phyloP scores from a whole-genome alignment of 2,888 invertebrate genomes.

The Xylophagus ater region DNA sequence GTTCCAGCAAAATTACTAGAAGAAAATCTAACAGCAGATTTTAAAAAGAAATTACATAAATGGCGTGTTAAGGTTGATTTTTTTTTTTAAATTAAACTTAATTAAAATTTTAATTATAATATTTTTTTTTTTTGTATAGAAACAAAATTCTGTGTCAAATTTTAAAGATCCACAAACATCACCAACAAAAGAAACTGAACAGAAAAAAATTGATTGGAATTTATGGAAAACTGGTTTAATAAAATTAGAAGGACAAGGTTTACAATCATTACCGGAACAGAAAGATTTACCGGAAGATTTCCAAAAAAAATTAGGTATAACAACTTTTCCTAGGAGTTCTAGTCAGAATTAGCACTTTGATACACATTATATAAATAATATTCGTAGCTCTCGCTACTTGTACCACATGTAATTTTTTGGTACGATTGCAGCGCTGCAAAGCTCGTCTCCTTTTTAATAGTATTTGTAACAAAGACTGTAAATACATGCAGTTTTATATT shows the following conservation, averaged over 20 bases:
- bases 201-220: slow-evolving; percentile 49
- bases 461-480: no score
- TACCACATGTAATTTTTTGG: no score
- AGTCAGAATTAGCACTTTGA: no score
- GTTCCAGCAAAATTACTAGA: slow-evolving; percentile 40
- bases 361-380: no score
- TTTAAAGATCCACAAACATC: slow-evolving; percentile 25
- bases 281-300: slow-evolving; percentile 71
- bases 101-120: neutral
- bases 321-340: no score
- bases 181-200: slow-evolving; percentile 31
- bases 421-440: no score
- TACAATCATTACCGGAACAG: slow-evolving; percentile 46
- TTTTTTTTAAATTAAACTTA: no score
- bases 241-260: slow-evolving; percentile 36
- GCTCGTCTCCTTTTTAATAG: no score
- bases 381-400: no score
- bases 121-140: slow-evolving; percentile 11
- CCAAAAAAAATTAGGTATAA: slow-evolving; percentile 63
- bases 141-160: slow-evolving; percentile 14
- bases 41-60: slow-evolving; percentile 72
- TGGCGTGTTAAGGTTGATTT: slow-evolving; percentile 68
- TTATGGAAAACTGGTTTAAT: slow-evolving; percentile 46
- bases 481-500: no score
- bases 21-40: slow-evolving; percentile 65